Percentiles rank a stretch among this genome's conserved stretches.
These are phyloP conservation scores for Phlogophora meticulosa DNA, from an alignment of 2,888 invertebrate genomes.

Conservation along the genomic window DNA sequence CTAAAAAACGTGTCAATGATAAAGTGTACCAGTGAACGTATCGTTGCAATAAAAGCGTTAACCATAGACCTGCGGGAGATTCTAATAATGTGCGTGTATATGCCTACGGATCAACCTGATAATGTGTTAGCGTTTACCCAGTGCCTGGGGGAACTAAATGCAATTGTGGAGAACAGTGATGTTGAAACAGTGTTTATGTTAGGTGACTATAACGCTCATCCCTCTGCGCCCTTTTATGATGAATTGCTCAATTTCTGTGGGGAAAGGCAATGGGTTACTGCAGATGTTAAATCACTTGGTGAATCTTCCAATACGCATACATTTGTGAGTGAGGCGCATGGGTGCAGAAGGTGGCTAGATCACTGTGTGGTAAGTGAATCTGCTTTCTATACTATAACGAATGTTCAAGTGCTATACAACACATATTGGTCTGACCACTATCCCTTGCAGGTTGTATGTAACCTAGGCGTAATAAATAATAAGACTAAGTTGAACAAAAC, in stretches of 20 bases:
- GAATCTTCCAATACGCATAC: not conserved
- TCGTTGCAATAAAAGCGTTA: too few species aligned
- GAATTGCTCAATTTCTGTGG: not conserved
- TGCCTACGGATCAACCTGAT: not conserved
- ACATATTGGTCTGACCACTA: conserved; percentile 1
- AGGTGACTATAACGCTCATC: not conserved
- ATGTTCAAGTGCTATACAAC: not conserved
- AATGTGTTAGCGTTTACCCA: not conserved
- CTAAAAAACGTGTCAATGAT: too few species aligned
- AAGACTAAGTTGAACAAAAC: too few species aligned
- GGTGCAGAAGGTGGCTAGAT: too few species aligned
- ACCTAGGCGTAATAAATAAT: too few species aligned
- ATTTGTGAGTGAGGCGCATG: too few species aligned
- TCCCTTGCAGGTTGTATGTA: not conserved
- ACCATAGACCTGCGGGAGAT: not conserved
- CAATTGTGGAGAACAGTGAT: not conserved
- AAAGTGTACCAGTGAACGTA: too few species aligned
- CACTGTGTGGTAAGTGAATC: not conserved
- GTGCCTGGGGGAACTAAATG: not conserved
- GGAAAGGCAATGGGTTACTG: too few species aligned
- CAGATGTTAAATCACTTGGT: not conserved
- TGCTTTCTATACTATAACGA: not conserved
- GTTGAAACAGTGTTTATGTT: not conserved
- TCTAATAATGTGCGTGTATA: not conserved
- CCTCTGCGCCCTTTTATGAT: not conserved